Evolutionary conservation across 2,113 vertebrate genomes (phyloP).

Genomic region (Platysteira castanea): DNA sequence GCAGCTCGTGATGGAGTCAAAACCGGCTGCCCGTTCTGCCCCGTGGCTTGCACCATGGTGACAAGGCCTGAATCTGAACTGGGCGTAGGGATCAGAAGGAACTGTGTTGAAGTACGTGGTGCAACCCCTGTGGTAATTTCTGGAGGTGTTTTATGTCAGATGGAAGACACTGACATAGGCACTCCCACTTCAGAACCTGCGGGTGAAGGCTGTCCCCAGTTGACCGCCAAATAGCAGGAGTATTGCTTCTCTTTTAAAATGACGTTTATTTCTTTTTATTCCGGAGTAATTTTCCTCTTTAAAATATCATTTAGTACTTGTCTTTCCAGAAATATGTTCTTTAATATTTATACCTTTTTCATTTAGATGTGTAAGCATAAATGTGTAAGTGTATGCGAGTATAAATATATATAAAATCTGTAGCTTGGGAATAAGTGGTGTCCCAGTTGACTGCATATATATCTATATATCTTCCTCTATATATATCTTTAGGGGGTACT

Average conservation of each 20-base stretch:
- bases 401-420: neutral
- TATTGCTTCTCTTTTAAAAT: neutral
- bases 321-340: neutral
- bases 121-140: neutral
- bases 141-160: neutral
- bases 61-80: neutral
- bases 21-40: neutral
- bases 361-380: neutral
- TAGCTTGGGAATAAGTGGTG: neutral
- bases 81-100: neutral
- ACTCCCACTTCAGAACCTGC: neutral
- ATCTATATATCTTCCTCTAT: neutral
- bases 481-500: neutral
- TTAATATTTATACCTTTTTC: neutral
- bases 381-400: neutral
- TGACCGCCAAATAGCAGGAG: neutral
- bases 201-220: neutral
- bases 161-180: neutral
- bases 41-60: neutral
- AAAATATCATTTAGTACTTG: neutral
- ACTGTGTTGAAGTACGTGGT: too few species aligned
- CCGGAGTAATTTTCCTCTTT: neutral
- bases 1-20: neutral
- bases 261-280: neutral
- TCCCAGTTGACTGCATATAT: neutral